These are phyloP conservation scores for Tetraneura akinire DNA, from an alignment of 1,140 invertebrate genomes.

Conservation along the genomic window DNA sequence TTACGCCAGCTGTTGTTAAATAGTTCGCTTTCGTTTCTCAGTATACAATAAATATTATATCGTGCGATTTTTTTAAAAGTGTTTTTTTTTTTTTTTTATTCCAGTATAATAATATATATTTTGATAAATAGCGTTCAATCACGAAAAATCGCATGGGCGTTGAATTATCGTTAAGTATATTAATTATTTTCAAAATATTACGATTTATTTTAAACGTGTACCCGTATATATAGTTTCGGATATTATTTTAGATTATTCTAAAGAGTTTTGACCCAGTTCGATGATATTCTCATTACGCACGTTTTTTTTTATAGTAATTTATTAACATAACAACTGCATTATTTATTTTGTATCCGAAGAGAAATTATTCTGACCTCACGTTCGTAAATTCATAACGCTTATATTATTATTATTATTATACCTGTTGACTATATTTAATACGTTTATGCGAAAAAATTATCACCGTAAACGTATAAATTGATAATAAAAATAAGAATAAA, in stretches of 20 bases:
- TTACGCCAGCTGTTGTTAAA: not conserved
- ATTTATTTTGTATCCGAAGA: no score
- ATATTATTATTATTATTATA: no score
- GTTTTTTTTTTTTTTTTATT: not conserved
- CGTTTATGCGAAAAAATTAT: no score
- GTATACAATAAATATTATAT: not conserved
- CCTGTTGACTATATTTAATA: no score
- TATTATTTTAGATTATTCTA: not conserved
- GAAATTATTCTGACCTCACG: no score
- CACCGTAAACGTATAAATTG: no score
- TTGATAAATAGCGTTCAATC: slow-evolving; percentile 16
- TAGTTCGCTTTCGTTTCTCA: not conserved
- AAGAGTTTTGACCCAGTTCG: not conserved
- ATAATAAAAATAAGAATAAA: no score
- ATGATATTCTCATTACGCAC: not conserved
- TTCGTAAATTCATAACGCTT: no score
- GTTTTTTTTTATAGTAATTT: not conserved
- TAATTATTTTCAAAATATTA: not conserved
- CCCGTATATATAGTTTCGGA: not conserved
- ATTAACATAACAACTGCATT: no score
- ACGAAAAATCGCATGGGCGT: slow-evolving; percentile 3
- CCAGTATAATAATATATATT: not conserved
- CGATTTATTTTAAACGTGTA: not conserved
- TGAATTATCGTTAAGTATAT: slow-evolving; percentile 22
- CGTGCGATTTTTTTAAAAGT: slow-evolving; percentile 8